Evolutionary conservation across 2,113 vertebrate species (phyloP), one percentile per base, ranked within the genome.

Genomic region (Amia ocellicauda): DNA sequence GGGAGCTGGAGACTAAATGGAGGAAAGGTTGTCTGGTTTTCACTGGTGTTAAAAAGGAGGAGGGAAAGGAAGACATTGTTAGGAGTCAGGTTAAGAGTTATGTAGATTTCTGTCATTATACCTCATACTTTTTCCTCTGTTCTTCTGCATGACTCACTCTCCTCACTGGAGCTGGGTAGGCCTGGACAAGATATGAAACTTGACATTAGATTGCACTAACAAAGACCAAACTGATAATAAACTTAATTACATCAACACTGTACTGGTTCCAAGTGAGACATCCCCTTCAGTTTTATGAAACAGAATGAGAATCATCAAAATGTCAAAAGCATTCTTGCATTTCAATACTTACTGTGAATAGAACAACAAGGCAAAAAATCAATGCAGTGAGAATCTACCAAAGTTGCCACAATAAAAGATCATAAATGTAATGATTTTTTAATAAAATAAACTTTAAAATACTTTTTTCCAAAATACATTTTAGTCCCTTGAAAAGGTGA

Each of bases 81-180:
- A 40, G 17, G n/a, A 49, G 24, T 31, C 8, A 1, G 26, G 8
- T 67, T 45, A 41, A 54, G 36, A 50, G 50, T 16, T 59, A 55
- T 66, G 69, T 28, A 82, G 74, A 73, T 84, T 74, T 87, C 64
- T 78, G 74, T 52, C 47, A 52, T 74, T 87, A 88, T 93, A 96
- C 90, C 92, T 92, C 91, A 50, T 86, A 88, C 75, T 88, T 91
- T 90, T 89, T 93, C 84, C 89, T 93, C 80, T 90, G 92, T 88
- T 95, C 86, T 85, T 90, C 90, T 82, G 84, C 79, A 80, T 83
- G 90, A 85, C 84, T 91, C 69, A 83, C 73, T 92, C 91, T 93
- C 85, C 92, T 94, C 84, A 84, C 9, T 80, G 83, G 79, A 75
- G 75, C 73, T 77, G 88, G 83, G 84, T 84, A 84, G 74, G 84